Conservation (phyloP, 2,888 invertebrate genomes). For the Hypena proboscidalis region DNA sequence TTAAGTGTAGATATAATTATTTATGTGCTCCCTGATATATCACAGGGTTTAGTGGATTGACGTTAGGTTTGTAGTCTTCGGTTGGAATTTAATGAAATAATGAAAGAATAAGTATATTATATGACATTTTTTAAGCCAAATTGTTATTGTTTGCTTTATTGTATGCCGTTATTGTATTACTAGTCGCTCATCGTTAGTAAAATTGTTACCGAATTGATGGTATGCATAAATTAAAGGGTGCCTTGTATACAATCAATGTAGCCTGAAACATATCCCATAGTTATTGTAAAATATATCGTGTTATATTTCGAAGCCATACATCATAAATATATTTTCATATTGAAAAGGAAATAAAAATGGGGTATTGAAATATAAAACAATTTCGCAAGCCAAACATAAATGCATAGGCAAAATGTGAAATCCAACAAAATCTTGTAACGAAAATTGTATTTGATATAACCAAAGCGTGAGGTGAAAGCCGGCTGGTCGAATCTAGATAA, state of each 20-base stretch:
- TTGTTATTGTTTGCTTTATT: no score
- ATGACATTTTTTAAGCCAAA: no score
- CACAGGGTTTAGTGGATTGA: neutral
- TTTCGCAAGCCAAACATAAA: constrained; percentile 30
- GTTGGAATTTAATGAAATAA: neutral
- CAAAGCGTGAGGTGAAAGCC: constrained; percentile 74
- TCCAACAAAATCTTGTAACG: constrained; percentile 67
- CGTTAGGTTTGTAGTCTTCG: neutral
- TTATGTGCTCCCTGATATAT: constrained; percentile 9
- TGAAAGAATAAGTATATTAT: no score
- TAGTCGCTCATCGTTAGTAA: no score
- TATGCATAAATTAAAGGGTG: no score
- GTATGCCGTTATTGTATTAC: no score
- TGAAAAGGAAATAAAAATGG: neutral
- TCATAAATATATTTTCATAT: no score
- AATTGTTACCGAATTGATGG: no score
- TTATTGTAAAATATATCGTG: no score
- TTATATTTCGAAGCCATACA: no score
- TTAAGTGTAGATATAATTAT: constrained; percentile 24
- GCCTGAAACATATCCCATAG: no score
- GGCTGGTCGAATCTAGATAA: constrained; percentile 73
- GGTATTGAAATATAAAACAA: constrained; percentile 26
- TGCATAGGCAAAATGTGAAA: constrained; percentile 41
- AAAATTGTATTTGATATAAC: constrained; percentile 79
- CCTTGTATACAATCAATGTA: no score